Evolutionary conservation across 2,113 vertebrate species (phyloP).

Genomic region (Ctenodactylus gundi): DNA sequence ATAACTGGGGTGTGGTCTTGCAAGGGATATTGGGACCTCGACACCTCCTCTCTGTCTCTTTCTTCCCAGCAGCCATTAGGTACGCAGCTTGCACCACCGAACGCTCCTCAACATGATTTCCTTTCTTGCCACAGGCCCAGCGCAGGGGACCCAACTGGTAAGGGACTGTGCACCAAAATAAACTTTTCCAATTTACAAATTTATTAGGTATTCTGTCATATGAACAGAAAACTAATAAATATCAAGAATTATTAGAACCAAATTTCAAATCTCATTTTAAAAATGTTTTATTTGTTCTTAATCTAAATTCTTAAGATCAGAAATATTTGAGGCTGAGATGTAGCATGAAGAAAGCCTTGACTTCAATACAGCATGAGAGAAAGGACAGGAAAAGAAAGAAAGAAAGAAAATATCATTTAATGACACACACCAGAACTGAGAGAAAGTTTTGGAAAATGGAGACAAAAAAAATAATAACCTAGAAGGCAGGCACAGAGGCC

Average conservation of each 20-base stretch:
- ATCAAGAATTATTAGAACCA: not conserved
- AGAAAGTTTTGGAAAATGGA: not conserved
- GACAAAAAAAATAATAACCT: not conserved
- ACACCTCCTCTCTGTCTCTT: not conserved
- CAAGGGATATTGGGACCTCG: not conserved
- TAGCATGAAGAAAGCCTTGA: not conserved
- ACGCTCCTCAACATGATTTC: not conserved
- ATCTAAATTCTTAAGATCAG: constrained; percentile 16
- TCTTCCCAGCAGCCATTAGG: not conserved
- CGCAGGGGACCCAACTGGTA: not conserved
- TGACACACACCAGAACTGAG: not conserved
- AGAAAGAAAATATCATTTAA: not conserved
- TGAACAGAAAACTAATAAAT: not conserved
- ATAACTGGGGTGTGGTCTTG: not conserved
- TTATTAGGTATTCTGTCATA: not conserved
- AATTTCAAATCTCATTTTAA: constrained; percentile 1
- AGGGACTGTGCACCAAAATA: not conserved
- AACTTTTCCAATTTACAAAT: not conserved
- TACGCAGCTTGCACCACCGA: not conserved
- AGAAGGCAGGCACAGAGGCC: not conserved
- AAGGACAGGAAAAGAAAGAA: not conserved
- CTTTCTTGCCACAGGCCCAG: not conserved
- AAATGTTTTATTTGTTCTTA: constrained; percentile 2
- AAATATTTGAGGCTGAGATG: not conserved
- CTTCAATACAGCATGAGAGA: not conserved